Base-by-base conservation (phyloP, 1,140 invertebrate genomes). In the Yoshiicerus persimilis region DNA sequence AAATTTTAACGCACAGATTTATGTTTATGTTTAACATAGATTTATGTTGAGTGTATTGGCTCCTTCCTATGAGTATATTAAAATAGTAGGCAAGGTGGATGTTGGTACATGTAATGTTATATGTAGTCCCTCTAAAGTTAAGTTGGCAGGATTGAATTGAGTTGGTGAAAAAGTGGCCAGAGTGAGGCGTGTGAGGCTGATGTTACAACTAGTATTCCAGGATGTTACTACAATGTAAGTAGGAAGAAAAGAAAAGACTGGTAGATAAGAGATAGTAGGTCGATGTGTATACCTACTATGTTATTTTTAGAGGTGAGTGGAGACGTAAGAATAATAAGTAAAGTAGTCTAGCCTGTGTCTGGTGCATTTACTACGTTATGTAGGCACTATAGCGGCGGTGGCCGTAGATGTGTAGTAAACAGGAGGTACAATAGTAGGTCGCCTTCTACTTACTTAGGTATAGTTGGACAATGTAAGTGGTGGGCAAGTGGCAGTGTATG, bases 131-230 rank as follows among this genome's bases (percentile, higher is more conserved):
- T 80, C 32, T 34, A 36, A 36, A 80, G 75, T 80, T 80, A 38
- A 80, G 75, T 80, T 80, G 75, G 75, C 75, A 80, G 75, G 34
- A 80, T 80, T 80, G 75, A 80, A 80, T 80, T 80, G 75, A 80
- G 75, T 80, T 80, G 75, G 75, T 80, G 75, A 80, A 80, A 80
- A 34, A 36, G 75, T 80, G 75, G 75, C 75, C 75, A n/a, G 30
- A 36, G 30, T 30, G 25, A 30, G 27, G 66, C 30, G 25, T 27
- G 66, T 16, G 25, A 70, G 25, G 30, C 27, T 70, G 10, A 70
- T 70, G 30, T 70, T 16, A 56, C 16, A 56, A n/a, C 20, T 56
- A n/a, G 16, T 56, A 56, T 56, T 56, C 47, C 20, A 20, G 13
- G 41, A n/a, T 47, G 13, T 47, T 23, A 4, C 6, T n/a, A 23